Evolutionary conservation across 1,140 invertebrate genomes (phyloP), one percentile per base, ranked within the genome.

Genomic region (Vollenhovia emeryi): DNA sequence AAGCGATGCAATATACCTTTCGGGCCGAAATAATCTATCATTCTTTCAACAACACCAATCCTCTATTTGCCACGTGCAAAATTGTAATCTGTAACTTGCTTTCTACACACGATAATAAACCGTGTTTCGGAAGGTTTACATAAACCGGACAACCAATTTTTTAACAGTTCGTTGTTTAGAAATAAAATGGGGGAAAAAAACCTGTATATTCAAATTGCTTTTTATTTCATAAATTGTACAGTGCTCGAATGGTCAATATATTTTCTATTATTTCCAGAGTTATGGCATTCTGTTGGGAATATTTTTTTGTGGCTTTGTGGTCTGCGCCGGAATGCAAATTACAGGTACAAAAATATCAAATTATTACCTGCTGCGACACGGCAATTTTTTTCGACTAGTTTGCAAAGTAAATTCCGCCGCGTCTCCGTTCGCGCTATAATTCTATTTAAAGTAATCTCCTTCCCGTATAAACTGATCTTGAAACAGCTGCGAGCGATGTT

Each of bases 401-500:
- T 27, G 13, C 71, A 18, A 18, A 30, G 8, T 21, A 62, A 62
- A 62, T 40, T 62, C 27, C 30, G 11, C 48, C 15, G 15, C 3
- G 21, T 33, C 6, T 60, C 5, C n/a, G 4, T 7, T 43, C 33
- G 73, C 55, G 11, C 15, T 45, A 9, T 79, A 79, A 79, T 66
- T 79, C 11, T 15, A 66, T 68, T 79, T 68, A 68, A 50, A 68
- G 33, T 66, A 66, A 68, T 68, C 30, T 66, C 27, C 64, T 40
- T 27, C 21, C 50, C 18, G n/a, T n/a, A 15, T 45, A 45, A 59
- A 40, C n/a, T 40, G 45, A 50, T 82, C n/a, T 30, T 24, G 64
- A 33, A 57, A 57, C 66, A 40, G 66, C 50, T 68, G 66, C 66
- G 36, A 82, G 66, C 36, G 33, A n/a, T 80, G 48, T 57, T 80